Evolutionary conservation across 2,797 vertebrate species (phyloP).

Genomic region (Erpetoichthys calabaricus): DNA sequence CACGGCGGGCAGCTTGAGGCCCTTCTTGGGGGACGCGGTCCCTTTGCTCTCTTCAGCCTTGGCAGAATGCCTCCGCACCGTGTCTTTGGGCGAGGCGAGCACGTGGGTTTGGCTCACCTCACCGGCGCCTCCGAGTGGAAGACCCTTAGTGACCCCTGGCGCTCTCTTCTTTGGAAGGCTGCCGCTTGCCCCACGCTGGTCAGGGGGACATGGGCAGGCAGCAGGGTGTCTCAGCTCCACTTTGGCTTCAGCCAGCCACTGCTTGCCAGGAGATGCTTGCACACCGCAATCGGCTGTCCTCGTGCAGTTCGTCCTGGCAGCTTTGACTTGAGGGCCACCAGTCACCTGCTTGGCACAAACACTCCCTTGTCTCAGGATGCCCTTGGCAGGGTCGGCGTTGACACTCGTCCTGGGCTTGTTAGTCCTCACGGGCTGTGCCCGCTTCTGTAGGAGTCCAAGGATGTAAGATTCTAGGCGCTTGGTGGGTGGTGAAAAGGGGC

Average conservation of each 20-base stretch:
- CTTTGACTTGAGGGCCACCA: constrained; percentile 28
- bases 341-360: constrained; percentile 53
- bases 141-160: constrained; percentile 32
- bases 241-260: constrained; percentile 40
- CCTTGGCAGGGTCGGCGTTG: constrained; percentile 68
- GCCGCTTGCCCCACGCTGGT: constrained; percentile 16
- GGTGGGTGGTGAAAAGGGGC: constrained; percentile 39
- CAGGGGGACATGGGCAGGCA: constrained; percentile 15
- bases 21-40: constrained; percentile 36
- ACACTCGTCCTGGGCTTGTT: constrained; percentile 80
- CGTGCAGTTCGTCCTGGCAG: constrained; percentile 41
- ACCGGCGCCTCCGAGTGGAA: constrained; percentile 27
- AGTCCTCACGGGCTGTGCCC: constrained; percentile 64
- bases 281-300: constrained; percentile 36
- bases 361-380: constrained; percentile 66
- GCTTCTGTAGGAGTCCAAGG: constrained; percentile 68
- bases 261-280: constrained; percentile 42
- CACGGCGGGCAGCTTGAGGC: constrained; percentile 15
- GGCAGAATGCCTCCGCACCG: constrained; percentile 24
- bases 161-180: constrained; percentile 30
- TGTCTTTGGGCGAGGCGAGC: constrained; percentile 42
- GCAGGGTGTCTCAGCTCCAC: constrained; percentile 28
- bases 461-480: constrained; percentile 80
- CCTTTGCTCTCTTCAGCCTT: constrained; percentile 37
- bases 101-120: constrained; percentile 22